Evolutionary conservation across 1,140 invertebrate genomes (phyloP).

Genomic region (Paraescarpia echinospica): DNA sequence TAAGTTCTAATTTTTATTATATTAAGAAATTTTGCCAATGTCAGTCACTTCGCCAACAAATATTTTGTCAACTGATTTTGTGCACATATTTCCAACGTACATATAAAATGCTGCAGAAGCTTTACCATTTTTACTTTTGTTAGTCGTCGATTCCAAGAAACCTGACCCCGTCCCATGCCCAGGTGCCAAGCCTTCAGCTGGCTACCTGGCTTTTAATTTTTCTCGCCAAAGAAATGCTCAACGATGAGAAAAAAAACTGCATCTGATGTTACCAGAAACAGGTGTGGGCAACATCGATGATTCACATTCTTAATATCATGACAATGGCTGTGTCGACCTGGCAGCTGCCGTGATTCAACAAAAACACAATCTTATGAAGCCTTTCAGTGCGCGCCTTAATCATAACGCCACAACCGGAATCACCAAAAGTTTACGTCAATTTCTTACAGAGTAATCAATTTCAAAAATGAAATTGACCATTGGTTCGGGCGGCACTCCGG

Average conservation of each 20-base stretch:
- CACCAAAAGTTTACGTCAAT: conserved; percentile 1
- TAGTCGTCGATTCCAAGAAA: neutral
- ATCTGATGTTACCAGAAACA: neutral
- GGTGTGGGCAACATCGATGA: neutral
- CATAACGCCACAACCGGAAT: neutral
- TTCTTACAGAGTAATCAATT: neutral
- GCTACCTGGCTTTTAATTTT: neutral
- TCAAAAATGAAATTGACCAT: conserved; percentile 1
- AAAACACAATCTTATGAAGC: neutral
- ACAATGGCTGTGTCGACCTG: neutral
- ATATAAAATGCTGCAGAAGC: neutral
- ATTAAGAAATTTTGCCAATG: too few species aligned
- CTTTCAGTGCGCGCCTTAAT: neutral
- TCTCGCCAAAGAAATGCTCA: neutral
- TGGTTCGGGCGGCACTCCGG: neutral
- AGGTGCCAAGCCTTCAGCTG: neutral
- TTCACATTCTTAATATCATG: neutral
- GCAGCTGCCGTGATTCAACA: neutral
- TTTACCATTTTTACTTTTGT: too few species aligned
- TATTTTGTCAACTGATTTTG: too few species aligned
- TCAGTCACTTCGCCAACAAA: too few species aligned
- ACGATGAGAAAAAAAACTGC: neutral
- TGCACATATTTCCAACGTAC: too few species aligned
- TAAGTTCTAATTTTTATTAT: too few species aligned
- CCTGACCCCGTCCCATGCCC: neutral